Evolutionary conservation across 1,140 invertebrate species (phyloP).

Genomic region (Drosophila lacteicornis): DNA sequence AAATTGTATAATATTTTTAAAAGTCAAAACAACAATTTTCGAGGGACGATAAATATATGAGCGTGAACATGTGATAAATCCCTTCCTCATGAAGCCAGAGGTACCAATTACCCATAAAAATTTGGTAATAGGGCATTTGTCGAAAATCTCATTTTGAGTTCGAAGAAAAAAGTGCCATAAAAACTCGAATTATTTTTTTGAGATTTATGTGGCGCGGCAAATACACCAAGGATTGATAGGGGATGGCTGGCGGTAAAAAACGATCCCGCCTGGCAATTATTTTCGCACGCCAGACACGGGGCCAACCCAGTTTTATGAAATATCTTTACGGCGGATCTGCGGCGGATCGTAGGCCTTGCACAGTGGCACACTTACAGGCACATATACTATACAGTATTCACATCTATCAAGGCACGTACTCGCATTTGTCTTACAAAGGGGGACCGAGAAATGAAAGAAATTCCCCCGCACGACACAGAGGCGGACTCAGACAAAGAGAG

Average conservation of each 20-base stretch:
- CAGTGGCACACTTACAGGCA: conserved; percentile 58
- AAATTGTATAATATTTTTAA: neutral
- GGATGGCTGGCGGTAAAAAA: conserved; percentile 29
- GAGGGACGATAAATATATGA: neutral
- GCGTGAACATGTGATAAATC: neutral
- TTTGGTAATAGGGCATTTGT: conserved; percentile 17
- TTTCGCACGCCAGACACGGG: conserved; percentile 41
- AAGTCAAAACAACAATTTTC: neutral
- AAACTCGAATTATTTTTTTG: conserved; percentile 14
- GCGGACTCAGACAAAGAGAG: conserved; percentile 55
- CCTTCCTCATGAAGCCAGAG: conserved; percentile 2
- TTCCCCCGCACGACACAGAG: conserved; percentile 36
- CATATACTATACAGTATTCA: conserved; percentile 42
- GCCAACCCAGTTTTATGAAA: conserved; percentile 38
- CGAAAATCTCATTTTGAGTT: conserved; percentile 4
- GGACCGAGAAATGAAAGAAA: conserved; percentile 23
- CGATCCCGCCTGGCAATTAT: conserved; percentile 35
- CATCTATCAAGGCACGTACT: conserved; percentile 49
- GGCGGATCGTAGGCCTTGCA: conserved; percentile 45
- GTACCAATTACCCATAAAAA: conserved; percentile 3
- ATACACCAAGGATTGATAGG: conserved; percentile 28
- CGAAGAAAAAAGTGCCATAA: conserved; percentile 10
- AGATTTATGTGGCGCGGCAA: conserved; percentile 21
- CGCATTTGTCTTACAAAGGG: conserved; percentile 53
- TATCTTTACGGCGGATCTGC: conserved; percentile 52